Conservation (phyloP, 2,888 invertebrate species). For the Acanthosepion pharaonis region DNA sequence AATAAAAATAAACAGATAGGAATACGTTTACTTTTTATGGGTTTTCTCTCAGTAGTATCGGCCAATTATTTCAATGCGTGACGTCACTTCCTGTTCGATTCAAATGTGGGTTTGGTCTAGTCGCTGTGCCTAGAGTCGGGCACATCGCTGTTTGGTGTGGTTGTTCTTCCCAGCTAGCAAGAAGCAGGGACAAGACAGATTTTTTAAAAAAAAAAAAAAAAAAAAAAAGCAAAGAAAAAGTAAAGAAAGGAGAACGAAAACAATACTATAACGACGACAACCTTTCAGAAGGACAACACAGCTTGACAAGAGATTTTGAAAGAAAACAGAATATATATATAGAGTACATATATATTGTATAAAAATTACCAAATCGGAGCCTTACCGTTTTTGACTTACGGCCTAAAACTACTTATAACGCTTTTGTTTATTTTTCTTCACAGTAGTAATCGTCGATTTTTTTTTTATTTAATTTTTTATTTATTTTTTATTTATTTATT, state of each 20-base stretch:
- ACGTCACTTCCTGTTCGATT: neutral
- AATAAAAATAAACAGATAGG: neutral
- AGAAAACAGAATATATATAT: neutral
- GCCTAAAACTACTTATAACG: no score
- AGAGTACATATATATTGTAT: neutral
- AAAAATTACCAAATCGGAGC: neutral
- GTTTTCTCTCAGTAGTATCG: neutral
- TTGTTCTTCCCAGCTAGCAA: neutral
- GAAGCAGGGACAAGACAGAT: neutral
- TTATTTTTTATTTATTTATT: no score
- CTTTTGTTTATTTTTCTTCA: neutral
- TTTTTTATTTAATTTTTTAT: no score
- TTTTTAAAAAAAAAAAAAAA: neutral
- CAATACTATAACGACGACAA: no score
- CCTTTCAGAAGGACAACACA: neutral
- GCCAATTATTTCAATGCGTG: neutral
- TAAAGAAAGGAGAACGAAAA: neutral
- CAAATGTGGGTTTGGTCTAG: constrained; percentile 2
- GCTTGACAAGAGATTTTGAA: neutral
- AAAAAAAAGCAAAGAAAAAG: neutral
- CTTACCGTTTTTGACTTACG: neutral
- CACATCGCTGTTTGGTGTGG: neutral
- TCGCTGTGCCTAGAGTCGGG: neutral
- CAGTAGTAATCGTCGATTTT: neutral
- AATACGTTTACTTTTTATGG: neutral